Base-by-base conservation (phyloP, 2,113 vertebrate genomes). In the Nesogale talazaci region DNA sequence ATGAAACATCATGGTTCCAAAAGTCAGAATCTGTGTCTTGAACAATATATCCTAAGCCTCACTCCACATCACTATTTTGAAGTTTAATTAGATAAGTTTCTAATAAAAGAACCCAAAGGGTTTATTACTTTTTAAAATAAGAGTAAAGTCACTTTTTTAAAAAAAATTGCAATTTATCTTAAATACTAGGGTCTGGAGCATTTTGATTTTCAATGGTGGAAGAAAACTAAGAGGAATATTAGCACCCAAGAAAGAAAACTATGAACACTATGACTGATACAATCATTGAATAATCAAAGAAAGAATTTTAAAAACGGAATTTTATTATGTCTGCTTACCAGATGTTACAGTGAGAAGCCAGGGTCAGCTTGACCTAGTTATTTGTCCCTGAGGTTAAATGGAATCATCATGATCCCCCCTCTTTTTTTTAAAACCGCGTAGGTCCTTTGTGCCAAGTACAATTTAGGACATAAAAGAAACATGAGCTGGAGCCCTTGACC, bases 281-380 rank as follows among this genome's bases (percentile, higher is more conserved):
- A 89, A 88, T 88, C 86, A 88, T 27, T 74, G 61, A 80, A 90
- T 92, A 95, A 83, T 86, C 77, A 83, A 72, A 38, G 42, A 52
- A 77, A 57, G 57, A 31, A 52, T 8, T 38, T 57, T 86, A 93
- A 88, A 92, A 86, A 61, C 46, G 77, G 52, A 69, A 70, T 81
- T 94, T 95, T 92, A 92, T 89, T 92, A 75, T 87, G 70, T 80
- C 79, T 95, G 72, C 65, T 86, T 72, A 67, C 29, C 78, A 96
- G 83, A 72, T 89, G 80, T 89, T 87, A 77, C 77, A 91, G 25
- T 83, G 29, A 88, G 59, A 9, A 36, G 4, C 76, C 67, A 93
- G 78, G 86, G 91, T 88, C 86, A 95, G 36, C 31, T 74, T 86
- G 94, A 95, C 59, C 42, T 93, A 76, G 40, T 92, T 83, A 77